Base-by-base conservation (phyloP, 92 coral and sea anemone genomes). In the Porites rus region DNA sequence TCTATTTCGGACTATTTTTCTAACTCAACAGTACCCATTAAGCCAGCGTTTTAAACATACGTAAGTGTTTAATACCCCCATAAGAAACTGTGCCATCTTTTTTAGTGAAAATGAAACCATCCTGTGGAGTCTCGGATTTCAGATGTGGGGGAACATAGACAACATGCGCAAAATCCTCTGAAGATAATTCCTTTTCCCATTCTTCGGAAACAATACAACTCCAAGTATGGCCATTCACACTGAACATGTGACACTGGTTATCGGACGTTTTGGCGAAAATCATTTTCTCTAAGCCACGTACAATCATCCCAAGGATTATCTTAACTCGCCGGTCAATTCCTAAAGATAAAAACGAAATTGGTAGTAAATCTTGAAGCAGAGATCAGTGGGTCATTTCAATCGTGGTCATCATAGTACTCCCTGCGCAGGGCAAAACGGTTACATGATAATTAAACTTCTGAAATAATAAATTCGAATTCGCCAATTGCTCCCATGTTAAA, bases 261-360 rank as follows among this genome's bases (percentile, higher is more conserved):
- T 64, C 72, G 53, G 74, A 72, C 52, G 80, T 22, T 28, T 12
- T 51, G 7, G 25, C 87, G 62, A 61, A 83, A 63, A 83, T 74
- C 74, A 8, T 83, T 51, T 46, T 62, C 16, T 62, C 4, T 24
- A 2, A 25, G 0, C 80, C 80, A 4, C 80, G 72, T 13, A 63
- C 14, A 62, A 31, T 83, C 74, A 83, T 74, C 13, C 87, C 87
- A 50, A 63, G 21, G 51, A 83, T 75, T 28, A 74, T 43, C 73
- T 73, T 62, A 10, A 83, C 87, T 50, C 80, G 72, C 46, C 72
- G 66, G 20, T 83, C 87, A 51, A 83, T 21, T 65, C 80, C 87
- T 83, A 14, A 14, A 17, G 62, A 18, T 1, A 63, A 58, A 54
- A 74, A 8, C 17, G 13, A 56, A 56, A 18, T 11, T 71, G 6